These are phyloP conservation scores for Scopus umbretta DNA, from an alignment of 2,113 vertebrate species.

Conservation along the genomic window DNA sequence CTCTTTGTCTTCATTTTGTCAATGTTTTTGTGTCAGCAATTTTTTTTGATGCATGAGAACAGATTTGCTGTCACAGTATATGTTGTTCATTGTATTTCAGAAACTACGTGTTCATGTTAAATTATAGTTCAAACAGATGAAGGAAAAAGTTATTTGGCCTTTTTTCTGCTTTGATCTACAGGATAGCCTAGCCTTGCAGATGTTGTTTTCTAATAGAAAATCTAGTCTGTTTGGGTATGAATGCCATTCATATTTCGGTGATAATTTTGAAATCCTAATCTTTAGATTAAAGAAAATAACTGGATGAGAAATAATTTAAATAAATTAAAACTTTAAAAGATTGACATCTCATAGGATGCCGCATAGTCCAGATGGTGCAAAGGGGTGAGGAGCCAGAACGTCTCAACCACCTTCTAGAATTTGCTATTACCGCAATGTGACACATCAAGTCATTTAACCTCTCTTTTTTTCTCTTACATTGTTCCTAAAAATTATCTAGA, in stretches of 20 bases:
- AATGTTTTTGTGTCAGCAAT: neutral
- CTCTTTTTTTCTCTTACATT: neutral
- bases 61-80: neutral
- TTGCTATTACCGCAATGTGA: neutral
- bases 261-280: neutral
- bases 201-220: neutral
- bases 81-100: neutral
- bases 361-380: neutral
- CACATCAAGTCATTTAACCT: neutral
- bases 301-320: neutral
- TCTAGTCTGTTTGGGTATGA: neutral
- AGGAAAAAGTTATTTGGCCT: neutral
- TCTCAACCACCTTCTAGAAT: neutral
- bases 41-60: neutral
- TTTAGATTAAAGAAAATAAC: neutral
- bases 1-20: neutral
- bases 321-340: neutral
- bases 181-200: neutral
- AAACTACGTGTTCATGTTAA: constrained; percentile 1
- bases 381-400: neutral
- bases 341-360: neutral
- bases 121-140: neutral
- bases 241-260: neutral
- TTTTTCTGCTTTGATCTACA: neutral
- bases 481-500: neutral